Base-by-base conservation (phyloP, 2,888 invertebrate species). In the Acrobasis suavella region DNA sequence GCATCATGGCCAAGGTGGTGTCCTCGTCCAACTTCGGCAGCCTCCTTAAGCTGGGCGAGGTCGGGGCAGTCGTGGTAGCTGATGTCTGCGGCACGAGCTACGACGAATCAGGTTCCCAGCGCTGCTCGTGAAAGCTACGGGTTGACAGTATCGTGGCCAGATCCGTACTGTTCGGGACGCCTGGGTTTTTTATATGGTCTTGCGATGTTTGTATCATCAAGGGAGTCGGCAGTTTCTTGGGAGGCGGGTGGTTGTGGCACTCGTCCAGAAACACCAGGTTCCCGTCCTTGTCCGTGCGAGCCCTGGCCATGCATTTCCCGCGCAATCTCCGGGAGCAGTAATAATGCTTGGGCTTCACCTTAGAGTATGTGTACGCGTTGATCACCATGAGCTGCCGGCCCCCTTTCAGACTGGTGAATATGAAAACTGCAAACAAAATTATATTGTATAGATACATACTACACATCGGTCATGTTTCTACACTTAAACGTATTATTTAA, bases 251-350 rank as follows among this genome's bases (percentile, higher is more conserved):
- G 10, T 46, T 46, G 46, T 46, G 46, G n/a, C 46, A 46, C 46
- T 46, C 46, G 14, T 46, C 46, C 46, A 46, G 46, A 46, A 46
- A 46, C 6, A 46, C n/a, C 46, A 46, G 14, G 46, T 52, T 52
- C 9, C 51, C 51, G 22, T 51, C 12, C 10, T 51, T 51, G 51
- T 51, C 51, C 22, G 51, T 22, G 22, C 51, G 37, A 15, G 54
- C 54, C n/a, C 64, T 61, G 3, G 73, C 75, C 51, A 68, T 71
- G 60, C 78, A 78, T 12, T 54, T 37, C 0, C 72, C 72, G 0
- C 62, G 60, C 14, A 50, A 42, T 54, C 68, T 74, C 66, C 71
- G 74, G 1, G 76, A 77, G 62, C 77, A 77, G 38, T 74, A 74
- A 73, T 73, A 78, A 17, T 69, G 65, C 65, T 67, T 67, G 8